Evolutionary conservation across 2,888 invertebrate genomes (phyloP), one percentile per base, ranked within the genome.

Genomic region (Cephonodes hylas): DNA sequence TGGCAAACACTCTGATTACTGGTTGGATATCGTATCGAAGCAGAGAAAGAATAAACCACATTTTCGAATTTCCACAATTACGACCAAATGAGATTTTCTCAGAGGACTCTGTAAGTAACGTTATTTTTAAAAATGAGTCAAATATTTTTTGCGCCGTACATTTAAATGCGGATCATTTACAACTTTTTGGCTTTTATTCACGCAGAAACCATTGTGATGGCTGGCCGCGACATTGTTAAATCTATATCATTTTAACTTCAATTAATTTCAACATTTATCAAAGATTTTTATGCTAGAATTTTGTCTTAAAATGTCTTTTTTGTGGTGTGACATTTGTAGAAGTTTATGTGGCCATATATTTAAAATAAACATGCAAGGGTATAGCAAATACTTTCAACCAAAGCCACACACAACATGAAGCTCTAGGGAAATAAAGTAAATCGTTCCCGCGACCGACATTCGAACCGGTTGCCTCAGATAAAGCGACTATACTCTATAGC

Each of bases 371-470:
- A 63, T 61, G 45, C 22, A 23, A 22, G 13, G 44, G 38, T 44
- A n/a, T 8, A 7, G 10, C 18, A 53, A 53, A 53, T 53, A 61
- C 48, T 64, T 34, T 62, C 44, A 61, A 58, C 60, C 27, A 66
- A 65, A 73, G 66, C 60, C 64, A 68, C 63, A 66, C 67, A 69
- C 68, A 71, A 71, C 71, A 79, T 77, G 77, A 73, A 79, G 68
- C 79, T 77, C 80, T 57, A 58, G 80, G 80, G 81, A 81, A 83
- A 84, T 84, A 82, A 82, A 81, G 76, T 72, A 79, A 83, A 86
- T 81, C 76, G 78, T 73, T 72, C 79, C 79, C 77, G 76, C 72
- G 82, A 77, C 76, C 76, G 79, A 70, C 80, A 81, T 81, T 81
- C 78, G 76, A 82, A 79, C 74, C 71, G 76, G 69, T 74, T 73